Percentiles rank a stretch among this genome's conserved stretches.
Evolutionary conservation across 1,140 invertebrate species (phyloP).

Genomic region (Lordiphosa mommai): DNA sequence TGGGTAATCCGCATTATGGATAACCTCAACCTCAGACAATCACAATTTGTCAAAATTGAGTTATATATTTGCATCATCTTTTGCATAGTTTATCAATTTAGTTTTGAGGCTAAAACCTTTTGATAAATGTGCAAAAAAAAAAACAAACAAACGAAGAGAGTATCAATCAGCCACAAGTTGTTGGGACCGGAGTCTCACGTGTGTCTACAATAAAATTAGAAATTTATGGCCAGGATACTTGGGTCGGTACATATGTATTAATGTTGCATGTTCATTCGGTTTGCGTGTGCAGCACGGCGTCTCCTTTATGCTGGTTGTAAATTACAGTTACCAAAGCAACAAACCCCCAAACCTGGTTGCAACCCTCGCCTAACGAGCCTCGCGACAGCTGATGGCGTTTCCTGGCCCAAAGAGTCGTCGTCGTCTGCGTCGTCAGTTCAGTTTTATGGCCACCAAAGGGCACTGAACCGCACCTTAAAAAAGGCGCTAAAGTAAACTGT

Average conservation of each 20-base stretch:
- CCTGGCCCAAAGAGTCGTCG: slow-evolving; percentile 31
- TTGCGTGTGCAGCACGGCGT: slow-evolving; percentile 46
- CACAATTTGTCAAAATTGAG: slow-evolving; percentile 19
- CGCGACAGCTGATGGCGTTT: slow-evolving; percentile 69
- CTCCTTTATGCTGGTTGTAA: slow-evolving; percentile 50
- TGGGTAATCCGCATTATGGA: slow-evolving; percentile 33
- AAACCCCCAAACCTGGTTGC: slow-evolving; percentile 45
- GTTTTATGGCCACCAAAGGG: slow-evolving; percentile 72
- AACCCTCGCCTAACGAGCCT: slow-evolving; percentile 51
- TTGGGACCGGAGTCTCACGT: slow-evolving; percentile 14
- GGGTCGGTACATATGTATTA: slow-evolving; percentile 24
- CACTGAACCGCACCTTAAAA: slow-evolving; percentile 77
- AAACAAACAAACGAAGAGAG: slow-evolving; percentile 14
- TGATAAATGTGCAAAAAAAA: slow-evolving; percentile 32
- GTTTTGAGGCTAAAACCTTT: slow-evolving; percentile 15
- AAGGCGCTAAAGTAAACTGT: slow-evolving; percentile 71
- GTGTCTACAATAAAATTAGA: slow-evolving; percentile 57
- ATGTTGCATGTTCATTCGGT: slow-evolving; percentile 68
- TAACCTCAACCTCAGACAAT: slow-evolving; percentile 15
- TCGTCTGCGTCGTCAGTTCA: slow-evolving; percentile 17
- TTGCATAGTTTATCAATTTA: slow-evolving; percentile 45
- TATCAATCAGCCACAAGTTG: slow-evolving; percentile 2
- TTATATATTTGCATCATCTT: slow-evolving; percentile 34
- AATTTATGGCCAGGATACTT: slow-evolving; percentile 47
- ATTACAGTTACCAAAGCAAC: slow-evolving; percentile 45